Conservation (phyloP, 2,113 vertebrate species). For the Ictidomys tridecemlineatus region DNA sequence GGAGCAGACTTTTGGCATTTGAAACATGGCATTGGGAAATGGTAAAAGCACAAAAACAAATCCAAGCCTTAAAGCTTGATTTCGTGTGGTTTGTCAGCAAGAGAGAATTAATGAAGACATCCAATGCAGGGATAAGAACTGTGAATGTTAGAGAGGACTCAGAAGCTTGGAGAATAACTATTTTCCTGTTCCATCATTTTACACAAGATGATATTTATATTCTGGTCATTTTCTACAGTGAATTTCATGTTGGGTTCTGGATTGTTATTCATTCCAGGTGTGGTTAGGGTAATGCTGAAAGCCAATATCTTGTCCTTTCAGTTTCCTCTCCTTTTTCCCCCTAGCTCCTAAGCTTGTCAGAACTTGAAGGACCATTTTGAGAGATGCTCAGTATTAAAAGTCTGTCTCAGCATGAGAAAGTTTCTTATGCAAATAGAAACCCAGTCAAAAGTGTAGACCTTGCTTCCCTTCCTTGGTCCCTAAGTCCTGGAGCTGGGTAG, state of each 20-base stretch:
- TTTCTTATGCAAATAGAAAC: slow-evolving; percentile 39
- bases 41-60: slow-evolving; percentile 27
- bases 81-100: background rate
- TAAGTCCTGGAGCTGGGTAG: background rate
- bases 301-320: background rate
- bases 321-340: background rate
- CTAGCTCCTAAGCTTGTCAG: background rate
- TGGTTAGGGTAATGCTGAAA: background rate
- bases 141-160: background rate
- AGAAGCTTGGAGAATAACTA: background rate
- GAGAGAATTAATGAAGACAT: slow-evolving; percentile 4
- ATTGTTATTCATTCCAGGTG: background rate
- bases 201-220: background rate
- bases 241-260: background rate
- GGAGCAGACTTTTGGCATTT: background rate
- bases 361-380: background rate
- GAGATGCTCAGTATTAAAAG: background rate
- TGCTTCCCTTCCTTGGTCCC: background rate
- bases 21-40: background rate
- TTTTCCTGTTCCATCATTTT: slow-evolving; percentile 23
- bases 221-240: slow-evolving; percentile 26
- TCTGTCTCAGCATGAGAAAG: background rate
- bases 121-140: background rate
- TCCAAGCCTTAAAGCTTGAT: background rate
- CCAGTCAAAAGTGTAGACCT: background rate